Conservation (phyloP, 2,113 vertebrate genomes). For the Scatophagus argus region DNA sequence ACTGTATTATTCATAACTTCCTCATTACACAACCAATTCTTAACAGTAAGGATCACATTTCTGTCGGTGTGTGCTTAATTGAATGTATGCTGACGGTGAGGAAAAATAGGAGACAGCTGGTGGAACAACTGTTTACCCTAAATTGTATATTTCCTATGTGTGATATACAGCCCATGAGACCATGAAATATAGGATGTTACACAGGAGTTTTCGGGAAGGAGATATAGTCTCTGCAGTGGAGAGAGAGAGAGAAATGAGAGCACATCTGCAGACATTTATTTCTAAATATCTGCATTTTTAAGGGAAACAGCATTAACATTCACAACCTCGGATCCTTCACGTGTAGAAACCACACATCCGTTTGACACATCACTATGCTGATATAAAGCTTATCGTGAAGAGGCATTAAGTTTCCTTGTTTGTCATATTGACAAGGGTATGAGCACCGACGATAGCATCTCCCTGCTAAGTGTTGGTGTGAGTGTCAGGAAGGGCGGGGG, state of each 20-base stretch:
- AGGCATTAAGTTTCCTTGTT: not conserved
- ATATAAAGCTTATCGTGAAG: not conserved
- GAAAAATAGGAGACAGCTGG: constrained; percentile 54
- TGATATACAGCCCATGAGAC: constrained; percentile 48
- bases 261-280: constrained; percentile 13
- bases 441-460: constrained; percentile 19
- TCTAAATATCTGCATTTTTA: constrained; percentile 2
- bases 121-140: constrained; percentile 66
- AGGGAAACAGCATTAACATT: not conserved
- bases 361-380: not conserved
- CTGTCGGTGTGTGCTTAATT: constrained; percentile 57
- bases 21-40: constrained; percentile 75
- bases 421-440: not conserved
- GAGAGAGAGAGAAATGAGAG: constrained; percentile 9
- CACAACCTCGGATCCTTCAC: not conserved
- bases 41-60: constrained; percentile 72
- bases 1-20: constrained; percentile 83
- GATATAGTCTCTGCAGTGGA: constrained; percentile 31
- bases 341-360: not conserved
- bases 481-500: too few species aligned
- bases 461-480: constrained; percentile 1
- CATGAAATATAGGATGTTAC: constrained; percentile 42
- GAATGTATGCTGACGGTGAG: constrained; percentile 51
- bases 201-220: constrained; percentile 36
- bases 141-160: constrained; percentile 63